Base-by-base conservation (phyloP, 1,140 invertebrate species). In the Schlechtendalia chinensis region DNA sequence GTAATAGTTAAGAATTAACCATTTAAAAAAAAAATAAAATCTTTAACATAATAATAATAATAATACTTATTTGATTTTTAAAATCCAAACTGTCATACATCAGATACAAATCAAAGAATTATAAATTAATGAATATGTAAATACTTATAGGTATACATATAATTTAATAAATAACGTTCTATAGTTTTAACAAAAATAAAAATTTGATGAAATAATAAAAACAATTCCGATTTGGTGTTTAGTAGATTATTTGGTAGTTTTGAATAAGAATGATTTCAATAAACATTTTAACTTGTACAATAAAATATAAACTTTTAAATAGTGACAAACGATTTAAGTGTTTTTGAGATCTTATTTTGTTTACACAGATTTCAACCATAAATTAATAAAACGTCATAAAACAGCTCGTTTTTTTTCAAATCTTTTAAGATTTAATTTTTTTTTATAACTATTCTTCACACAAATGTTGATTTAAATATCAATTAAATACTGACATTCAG, bases 121-220 rank as follows among this genome's bases (percentile, higher is more conserved):
- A 39, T 8, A 39, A 39, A 39, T 39, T 39, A 39, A 39, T 39
- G 8, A 8, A 39, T n/a, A n/a, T n/a, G n/a, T n/a, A 39, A 39
- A 39, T 47, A 50, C 11, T 8, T 50, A 53, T 5, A 53, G 17
- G 24, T 53, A 17, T 53, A 39, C 8, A 10, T 39, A 54, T 54
- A 53, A 39, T 39, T 39, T 39, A n/a, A 11, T 53, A 71, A 71
- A 71, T 54, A 54, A 72, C 29, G 19, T 0, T n/a, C 50, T 71
- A 50, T 27, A 71, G 17, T 53, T 72, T 32, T 72, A 72, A 72
- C 69, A 72, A 72, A 72, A 53, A 54, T 54, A n/a, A 54, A 53
- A 54, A 29, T 54, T 29, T 29, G 5, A 27, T 8, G 47, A 50
- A 14, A 12, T 24, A 63, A 72, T 19, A 54, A 19, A 72, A 29